Evolutionary conservation across 2,113 vertebrate genomes (phyloP).

Genomic region (Chloroceryle aenea): DNA sequence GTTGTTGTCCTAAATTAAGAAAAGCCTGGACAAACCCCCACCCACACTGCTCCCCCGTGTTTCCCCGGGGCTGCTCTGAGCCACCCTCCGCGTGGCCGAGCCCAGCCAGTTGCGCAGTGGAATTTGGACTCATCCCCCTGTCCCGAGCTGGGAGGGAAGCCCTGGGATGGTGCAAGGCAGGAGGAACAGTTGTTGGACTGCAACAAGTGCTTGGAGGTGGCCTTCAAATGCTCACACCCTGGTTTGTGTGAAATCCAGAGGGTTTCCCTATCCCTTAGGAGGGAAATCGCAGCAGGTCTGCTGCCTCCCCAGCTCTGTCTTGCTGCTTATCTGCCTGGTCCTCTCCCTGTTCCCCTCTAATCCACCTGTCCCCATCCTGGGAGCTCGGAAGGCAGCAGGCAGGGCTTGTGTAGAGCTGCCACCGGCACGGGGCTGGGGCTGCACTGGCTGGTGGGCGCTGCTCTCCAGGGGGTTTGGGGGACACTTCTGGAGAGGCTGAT

Average conservation of each 20-base stretch:
- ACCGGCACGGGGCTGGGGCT: neutral
- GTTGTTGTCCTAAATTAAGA: neutral
- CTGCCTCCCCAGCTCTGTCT: neutral
- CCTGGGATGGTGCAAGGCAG: neutral
- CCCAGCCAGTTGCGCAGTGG: accelerated
- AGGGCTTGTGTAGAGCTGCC: neutral
- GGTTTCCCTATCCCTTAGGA: neutral
- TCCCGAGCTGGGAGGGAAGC: neutral
- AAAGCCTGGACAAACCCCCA: neutral
- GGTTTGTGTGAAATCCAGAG: neutral
- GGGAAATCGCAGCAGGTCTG: neutral
- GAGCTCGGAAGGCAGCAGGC: neutral
- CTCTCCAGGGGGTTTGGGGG: neutral
- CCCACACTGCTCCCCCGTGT: neutral
- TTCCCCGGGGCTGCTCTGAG: neutral
- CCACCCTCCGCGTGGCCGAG: accelerated
- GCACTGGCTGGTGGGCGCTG: neutral
- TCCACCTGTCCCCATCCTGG: neutral
- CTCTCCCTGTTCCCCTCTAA: no score
- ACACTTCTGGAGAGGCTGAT: neutral
- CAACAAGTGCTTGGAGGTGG: neutral
- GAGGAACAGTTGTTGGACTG: no score
- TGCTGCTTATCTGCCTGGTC: neutral
- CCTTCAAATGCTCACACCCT: neutral
- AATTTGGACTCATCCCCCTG: neutral